phyloP scores from a whole-genome alignment of 1,140 invertebrate species.

The Micrasema minimum region DNA sequence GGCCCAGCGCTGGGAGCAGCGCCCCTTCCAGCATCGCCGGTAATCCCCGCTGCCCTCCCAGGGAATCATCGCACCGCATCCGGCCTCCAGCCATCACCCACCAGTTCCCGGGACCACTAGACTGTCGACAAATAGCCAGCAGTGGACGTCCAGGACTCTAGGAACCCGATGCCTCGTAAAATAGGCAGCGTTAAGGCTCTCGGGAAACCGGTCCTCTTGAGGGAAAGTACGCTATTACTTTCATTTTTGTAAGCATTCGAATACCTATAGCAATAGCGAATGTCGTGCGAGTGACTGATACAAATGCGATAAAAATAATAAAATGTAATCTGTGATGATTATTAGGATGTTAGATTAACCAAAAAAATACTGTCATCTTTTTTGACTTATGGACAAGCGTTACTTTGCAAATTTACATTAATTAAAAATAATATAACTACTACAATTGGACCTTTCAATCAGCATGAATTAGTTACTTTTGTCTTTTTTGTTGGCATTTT shows the following conservation, averaged over 20 bases:
- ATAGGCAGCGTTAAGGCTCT: slow-evolving; percentile 11
- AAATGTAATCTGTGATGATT: slow-evolving; percentile 29
- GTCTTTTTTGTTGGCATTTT: too few relatives aligned
- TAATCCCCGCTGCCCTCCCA: not conserved
- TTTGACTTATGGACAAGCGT: too few relatives aligned
- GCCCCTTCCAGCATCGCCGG: not conserved
- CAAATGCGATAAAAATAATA: too few relatives aligned
- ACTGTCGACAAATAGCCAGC: too few relatives aligned
- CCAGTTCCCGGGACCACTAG: not conserved
- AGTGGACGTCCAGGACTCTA: not conserved
- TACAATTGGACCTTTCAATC: not conserved
- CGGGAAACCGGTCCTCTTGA: too few relatives aligned
- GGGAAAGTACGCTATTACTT: slow-evolving; percentile 28
- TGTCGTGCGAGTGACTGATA: not conserved
- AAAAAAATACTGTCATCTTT: not conserved
- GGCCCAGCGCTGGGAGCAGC: not conserved
- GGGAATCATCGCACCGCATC: not conserved
- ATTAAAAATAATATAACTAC: not conserved
- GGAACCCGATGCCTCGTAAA: too few relatives aligned
- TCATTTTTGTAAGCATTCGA: not conserved
- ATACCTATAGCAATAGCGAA: not conserved
- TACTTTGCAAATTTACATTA: too few relatives aligned
- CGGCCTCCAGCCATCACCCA: not conserved
- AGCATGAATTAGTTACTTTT: not conserved
- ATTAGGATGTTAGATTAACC: slow-evolving; percentile 19